phyloP scores from a whole-genome alignment of 1,140 invertebrate genomes.

The Neoseiulus cucumeris region DNA sequence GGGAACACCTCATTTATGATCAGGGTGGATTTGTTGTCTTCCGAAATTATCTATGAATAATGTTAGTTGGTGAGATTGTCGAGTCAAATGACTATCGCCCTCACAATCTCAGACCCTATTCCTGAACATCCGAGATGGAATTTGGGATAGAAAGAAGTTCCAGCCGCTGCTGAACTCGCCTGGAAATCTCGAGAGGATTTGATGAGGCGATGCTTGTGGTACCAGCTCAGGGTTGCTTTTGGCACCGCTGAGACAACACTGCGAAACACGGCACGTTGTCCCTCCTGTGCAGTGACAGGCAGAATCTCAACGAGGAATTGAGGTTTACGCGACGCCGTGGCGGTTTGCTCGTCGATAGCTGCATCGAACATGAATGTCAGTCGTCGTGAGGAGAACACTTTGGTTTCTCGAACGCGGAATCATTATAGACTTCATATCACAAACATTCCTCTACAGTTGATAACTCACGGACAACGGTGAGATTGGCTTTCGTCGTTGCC shows the following conservation, averaged over 20 bases:
- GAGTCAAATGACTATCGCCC: background rate
- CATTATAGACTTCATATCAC: too few relatives aligned
- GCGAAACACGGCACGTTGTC: constrained; percentile 57
- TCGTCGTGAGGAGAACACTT: too few relatives aligned
- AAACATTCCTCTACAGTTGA: background rate
- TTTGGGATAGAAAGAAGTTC: too few relatives aligned
- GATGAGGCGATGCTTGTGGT: constrained; percentile 38
- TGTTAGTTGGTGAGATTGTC: constrained; percentile 28
- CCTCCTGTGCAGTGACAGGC: constrained; percentile 45
- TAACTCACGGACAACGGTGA: constrained; percentile 46
- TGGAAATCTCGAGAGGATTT: constrained; percentile 45
- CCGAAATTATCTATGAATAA: constrained; percentile 45
- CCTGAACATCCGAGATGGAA: too few relatives aligned
- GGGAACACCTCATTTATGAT: constrained; percentile 50
- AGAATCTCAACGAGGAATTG: constrained; percentile 46
- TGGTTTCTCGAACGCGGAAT: too few relatives aligned
- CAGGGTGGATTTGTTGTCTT: constrained; percentile 56
- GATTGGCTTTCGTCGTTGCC: constrained; percentile 50
- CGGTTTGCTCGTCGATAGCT: constrained; percentile 32
- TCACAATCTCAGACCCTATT: too few relatives aligned
- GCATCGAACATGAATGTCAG: constrained; percentile 24
- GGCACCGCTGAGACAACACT: constrained; percentile 51
- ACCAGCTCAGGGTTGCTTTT: constrained; percentile 65
- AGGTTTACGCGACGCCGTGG: constrained; percentile 41
- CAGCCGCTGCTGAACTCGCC: too few relatives aligned